Evolutionary conservation across 2,888 invertebrate genomes (phyloP), one percentile per base, ranked within the genome.

Genomic region (Stictocephala bisonia): DNA sequence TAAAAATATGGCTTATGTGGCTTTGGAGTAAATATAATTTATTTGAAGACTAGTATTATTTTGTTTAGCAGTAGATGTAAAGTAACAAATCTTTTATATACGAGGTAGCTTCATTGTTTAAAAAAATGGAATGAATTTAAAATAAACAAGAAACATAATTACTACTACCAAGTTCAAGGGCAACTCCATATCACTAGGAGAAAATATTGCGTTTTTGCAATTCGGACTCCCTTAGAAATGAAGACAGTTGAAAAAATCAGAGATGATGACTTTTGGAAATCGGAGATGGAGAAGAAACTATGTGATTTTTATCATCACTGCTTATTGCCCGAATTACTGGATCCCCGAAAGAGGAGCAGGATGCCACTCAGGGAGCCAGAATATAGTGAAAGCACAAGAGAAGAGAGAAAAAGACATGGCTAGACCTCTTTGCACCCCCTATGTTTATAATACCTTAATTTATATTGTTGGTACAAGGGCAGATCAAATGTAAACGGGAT

Each of bases 301-400:
- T 13, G 18, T 13, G 13, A 22, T 1, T 66, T 66, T 27, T 66
- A 66, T n/a, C 18, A 26, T 13, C 13, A 35, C 26, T 66, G 66
- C n/a, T 40, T 66, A 9, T 22, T 66, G 3, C 66, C 66, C 7
- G 66, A 66, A 22, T 1, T 66, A 2, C 6, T 66, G 1, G 66
- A 66, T 18, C 41, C 66, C 1, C n/a, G 66, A 22, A 26, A 24
- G 15, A 15, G 44, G 3, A 35, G 66, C 3, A 44, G 26, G 18
- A 53, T 66, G 66, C 41, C 66, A 15, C 22, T 66, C 6, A 40
- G 66, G n/a, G 44, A 66, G 24, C 66, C 66, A 20, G 13, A 9
- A 53, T 27, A 53, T 53, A 26, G 6, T 26, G 27, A 27, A 53
- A 53, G 53, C 53, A 2, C 50, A 50, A 24, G 24, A 50, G 15